Percentiles rank a stretch among this genome's conserved stretches.
phyloP scores from a whole-genome alignment of 92 coral and sea anemone species.

The Desmophyllum pertusum region DNA sequence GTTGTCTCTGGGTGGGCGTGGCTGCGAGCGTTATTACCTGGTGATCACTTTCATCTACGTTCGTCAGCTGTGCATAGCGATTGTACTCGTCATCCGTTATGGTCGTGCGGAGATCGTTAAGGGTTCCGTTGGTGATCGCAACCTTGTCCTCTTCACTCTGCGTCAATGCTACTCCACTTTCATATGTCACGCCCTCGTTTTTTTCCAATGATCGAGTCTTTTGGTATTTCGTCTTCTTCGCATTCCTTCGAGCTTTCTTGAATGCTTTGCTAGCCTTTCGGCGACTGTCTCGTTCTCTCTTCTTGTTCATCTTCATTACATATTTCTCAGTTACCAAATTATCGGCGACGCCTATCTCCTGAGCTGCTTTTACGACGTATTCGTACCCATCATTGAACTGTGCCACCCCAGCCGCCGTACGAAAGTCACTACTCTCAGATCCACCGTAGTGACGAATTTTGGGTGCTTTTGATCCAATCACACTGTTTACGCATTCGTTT shows the following conservation, averaged over 20 bases:
- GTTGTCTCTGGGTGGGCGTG: not conserved
- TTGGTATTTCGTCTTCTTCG: slow-evolving; percentile 8
- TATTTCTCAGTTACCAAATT: slow-evolving; percentile 13
- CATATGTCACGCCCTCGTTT: slow-evolving; percentile 30
- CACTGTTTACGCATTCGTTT: slow-evolving; percentile 46
- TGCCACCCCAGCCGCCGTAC: slow-evolving; percentile 34
- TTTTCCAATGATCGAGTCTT: slow-evolving; percentile 24
- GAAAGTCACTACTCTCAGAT: slow-evolving; percentile 46
- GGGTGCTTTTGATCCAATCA: slow-evolving; percentile 45
- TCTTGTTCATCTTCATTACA: not conserved
- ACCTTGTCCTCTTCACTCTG: slow-evolving; percentile 10
- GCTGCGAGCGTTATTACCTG: not conserved
- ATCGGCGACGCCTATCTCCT: slow-evolving; percentile 6
- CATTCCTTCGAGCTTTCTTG: not conserved
- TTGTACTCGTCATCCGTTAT: slow-evolving; percentile 20
- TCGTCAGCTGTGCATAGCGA: not conserved
- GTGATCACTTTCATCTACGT: not conserved
- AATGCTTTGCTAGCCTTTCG: slow-evolving; percentile 21
- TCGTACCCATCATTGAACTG: slow-evolving; percentile 47
- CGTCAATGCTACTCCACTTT: slow-evolving; percentile 23
- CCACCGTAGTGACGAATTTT: slow-evolving; percentile 49
- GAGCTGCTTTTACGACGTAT: slow-evolving; percentile 4
- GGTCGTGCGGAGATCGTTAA: slow-evolving; percentile 12
- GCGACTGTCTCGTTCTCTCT: slow-evolving; percentile 9
- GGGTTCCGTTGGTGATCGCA: slow-evolving; percentile 10